Base-by-base conservation (phyloP, 2,797 vertebrate species). In the Oreortyx pictus region DNA sequence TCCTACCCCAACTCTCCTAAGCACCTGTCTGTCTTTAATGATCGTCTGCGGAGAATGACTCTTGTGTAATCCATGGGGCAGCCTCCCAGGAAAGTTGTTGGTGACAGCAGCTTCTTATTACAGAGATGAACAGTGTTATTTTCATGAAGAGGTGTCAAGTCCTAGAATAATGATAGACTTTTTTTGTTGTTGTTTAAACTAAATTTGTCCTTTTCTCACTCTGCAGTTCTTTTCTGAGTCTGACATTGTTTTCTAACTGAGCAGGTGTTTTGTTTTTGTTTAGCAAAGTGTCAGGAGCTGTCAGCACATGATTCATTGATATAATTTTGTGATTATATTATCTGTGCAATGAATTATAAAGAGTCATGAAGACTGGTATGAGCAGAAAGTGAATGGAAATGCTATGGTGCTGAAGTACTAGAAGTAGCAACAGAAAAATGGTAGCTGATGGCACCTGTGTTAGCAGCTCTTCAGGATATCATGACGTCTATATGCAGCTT, bases 211-310 rank as follows among this genome's bases (percentile, higher is more conserved):
- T 54, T 82, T 87, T 87, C 35, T 91, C 59, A 80, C 67, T 37
- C 65, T 8, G 6, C 20, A 54, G 52, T 70, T 77, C 72, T 94
- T 86, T n/a, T 73, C 66, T 82, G 65, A 80, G 44, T 88, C 65
- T 87, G 84, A 77, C 15, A 24, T 87, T 80, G 49, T 83, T 94
- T 89, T 86, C 39, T 86, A 75, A 86, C 41, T 25, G 35, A 81
- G 82, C 76, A 92, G 82, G 82, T 91, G 50, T 91, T 93, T 88
- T 90, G 71, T 1, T 92, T 90, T 90, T 91, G 79, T 94, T 95
- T 94, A 91, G 59, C 35, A 46, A 86, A 81, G 39, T 95, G 73
- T 89, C 82, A 92, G 66, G 43, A 83, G 62, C 87, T 93, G 91
- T 93, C 91, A 89, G 60, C 66, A 75, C 29, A 78, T 78, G 94